Conservation (phyloP, 2,113 vertebrate genomes). For the Uropsilus gracilis region DNA sequence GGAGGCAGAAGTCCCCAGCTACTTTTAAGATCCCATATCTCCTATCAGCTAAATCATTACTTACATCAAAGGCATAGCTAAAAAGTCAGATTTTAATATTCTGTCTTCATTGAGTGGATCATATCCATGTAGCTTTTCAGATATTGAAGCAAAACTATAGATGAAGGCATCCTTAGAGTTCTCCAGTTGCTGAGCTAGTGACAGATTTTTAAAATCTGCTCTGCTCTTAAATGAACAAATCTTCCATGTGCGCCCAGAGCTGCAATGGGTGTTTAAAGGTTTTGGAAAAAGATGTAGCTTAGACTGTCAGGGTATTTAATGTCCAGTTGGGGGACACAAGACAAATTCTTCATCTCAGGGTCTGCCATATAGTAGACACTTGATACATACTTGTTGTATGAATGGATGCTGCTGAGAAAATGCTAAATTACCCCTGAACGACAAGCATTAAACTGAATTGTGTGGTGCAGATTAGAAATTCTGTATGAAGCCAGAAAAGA, state of each 20-base stretch:
- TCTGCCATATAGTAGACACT: background rate
- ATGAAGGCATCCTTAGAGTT: constrained; percentile 1
- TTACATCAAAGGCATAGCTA: constrained; percentile 5
- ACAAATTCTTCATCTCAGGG: background rate
- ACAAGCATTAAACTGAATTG: background rate
- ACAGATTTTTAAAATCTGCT: constrained; percentile 50
- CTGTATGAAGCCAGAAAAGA: background rate
- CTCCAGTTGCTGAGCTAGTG: constrained; percentile 40
- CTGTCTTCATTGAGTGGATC: constrained; percentile 11
- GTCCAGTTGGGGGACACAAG: background rate
- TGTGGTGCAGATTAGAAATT: background rate
- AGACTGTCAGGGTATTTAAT: background rate
- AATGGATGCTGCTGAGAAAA: constrained; percentile 25
- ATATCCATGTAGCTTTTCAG: background rate
- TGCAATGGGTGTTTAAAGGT: background rate
- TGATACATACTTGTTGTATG: background rate
- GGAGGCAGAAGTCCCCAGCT: background rate
- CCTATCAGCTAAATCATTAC: constrained; percentile 24
- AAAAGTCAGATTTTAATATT: constrained; percentile 16
- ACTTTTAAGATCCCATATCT: constrained; percentile 1
- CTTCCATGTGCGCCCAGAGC: constrained; percentile 18
- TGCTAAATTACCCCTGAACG: background rate
- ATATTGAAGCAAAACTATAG: constrained; percentile 15
- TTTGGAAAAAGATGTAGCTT: background rate
- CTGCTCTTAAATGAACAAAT: constrained; percentile 28